Evolutionary conservation across 2,888 invertebrate genomes (phyloP), one percentile per base, ranked within the genome.

Genomic region (Polyommatus icarus): DNA sequence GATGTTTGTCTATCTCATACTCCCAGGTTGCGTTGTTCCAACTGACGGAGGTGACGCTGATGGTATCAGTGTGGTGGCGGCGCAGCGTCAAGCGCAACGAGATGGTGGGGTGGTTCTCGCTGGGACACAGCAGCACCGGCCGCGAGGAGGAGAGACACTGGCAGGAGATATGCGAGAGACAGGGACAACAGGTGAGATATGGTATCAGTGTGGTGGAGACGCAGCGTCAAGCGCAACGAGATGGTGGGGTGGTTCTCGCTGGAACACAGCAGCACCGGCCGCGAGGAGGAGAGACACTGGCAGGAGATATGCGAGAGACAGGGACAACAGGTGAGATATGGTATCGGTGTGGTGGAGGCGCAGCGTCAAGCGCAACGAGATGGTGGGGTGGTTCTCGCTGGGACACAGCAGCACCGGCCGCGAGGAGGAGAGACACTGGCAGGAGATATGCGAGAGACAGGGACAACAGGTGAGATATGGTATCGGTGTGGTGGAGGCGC

Each of bases 161-260:
- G 99, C 96, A 97, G 89, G 98, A 98, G 85, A 97, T 99, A 95
- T 96, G 98, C 83, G 97, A 98, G 86, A 96, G n/a, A n/a, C n/a
- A n/a, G n/a, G n/a, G n/a, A n/a, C n/a, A n/a, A n/a, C n/a, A n/a
- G n/a, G n/a, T n/a, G n/a, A n/a, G n/a, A n/a, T n/a, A 98, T 99
- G 97, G 96, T 98, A 81, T 98, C 98, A 0, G 98, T 99, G 78
- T 99, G 99, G 95, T 97, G 98, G 88, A 97, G 98, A 81, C 97
- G 98, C 83, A 98, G 98, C 88, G 97, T 97, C 83, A 99, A 99
- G 88, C 97, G 98, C 83, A 98, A 99, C 87, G 99, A 99, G 90
- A 98, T 99, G 97, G 97, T 99, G 83, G 99, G 99, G 80, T 99
- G 99, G 99, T 98, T 99, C 93, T 97, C 98, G 80, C 92, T 99